phyloP scores from a whole-genome alignment of 2,888 invertebrate species.

The Fragum fragum region DNA sequence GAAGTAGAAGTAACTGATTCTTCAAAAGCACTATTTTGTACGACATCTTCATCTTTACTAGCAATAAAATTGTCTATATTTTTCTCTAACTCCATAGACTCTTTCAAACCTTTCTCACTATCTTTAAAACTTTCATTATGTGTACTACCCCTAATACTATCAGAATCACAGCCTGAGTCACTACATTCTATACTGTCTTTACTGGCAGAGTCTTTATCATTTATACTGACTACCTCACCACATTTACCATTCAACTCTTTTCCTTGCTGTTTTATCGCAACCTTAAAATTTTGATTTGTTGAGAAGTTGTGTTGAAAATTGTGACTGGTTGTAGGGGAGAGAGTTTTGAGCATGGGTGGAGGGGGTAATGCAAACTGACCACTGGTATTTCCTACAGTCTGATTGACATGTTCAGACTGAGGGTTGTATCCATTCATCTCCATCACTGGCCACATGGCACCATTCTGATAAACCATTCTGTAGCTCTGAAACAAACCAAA shows the following conservation, averaged over 20 bases:
- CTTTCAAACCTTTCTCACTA: slow-evolving; percentile 36
- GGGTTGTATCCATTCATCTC: slow-evolving; percentile 35
- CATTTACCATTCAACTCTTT: slow-evolving; percentile 2
- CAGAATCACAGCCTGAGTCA: slow-evolving; percentile 77
- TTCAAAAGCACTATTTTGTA: slow-evolving; percentile 32
- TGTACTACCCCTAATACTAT: slow-evolving; percentile 57
- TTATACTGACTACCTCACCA: slow-evolving; percentile 3
- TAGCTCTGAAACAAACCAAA: slow-evolving; percentile 59
- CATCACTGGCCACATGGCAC: slow-evolving; percentile 39
- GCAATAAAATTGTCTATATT: slow-evolving; percentile 69
- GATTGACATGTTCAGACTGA: slow-evolving; percentile 37
- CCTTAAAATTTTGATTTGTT: slow-evolving; percentile 36
- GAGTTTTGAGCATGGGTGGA: slow-evolving; percentile 39
- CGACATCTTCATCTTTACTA: slow-evolving; percentile 42
- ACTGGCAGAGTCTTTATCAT: slow-evolving; percentile 10
- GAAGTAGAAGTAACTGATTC: slow-evolving; percentile 39
- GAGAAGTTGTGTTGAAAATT: slow-evolving; percentile 1
- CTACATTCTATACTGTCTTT: slow-evolving; percentile 45
- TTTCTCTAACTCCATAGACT: slow-evolving; percentile 31
- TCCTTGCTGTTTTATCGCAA: slow-evolving; percentile 1
- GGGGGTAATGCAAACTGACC: slow-evolving; percentile 58
- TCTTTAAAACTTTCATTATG: slow-evolving; percentile 65
- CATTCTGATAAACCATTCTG: slow-evolving; percentile 47
- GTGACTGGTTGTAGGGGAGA: slow-evolving; percentile 21
- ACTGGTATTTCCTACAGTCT: slow-evolving; percentile 50